Evolutionary conservation across 2,113 vertebrate species (phyloP).

Genomic region (Crypturellus undulatus): DNA sequence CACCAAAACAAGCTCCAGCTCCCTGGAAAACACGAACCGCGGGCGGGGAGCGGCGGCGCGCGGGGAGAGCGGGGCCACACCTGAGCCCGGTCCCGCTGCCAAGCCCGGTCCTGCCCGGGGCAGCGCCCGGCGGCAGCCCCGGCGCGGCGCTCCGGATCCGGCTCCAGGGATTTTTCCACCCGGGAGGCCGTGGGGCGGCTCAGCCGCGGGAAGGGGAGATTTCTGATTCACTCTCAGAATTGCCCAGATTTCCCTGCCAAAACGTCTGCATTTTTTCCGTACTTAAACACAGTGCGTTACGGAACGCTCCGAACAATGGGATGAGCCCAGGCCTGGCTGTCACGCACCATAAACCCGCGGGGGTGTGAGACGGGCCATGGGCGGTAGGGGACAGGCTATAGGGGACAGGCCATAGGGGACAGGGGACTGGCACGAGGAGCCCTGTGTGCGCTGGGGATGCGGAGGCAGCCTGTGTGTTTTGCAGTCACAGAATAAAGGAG

Average conservation of each 20-base stretch:
- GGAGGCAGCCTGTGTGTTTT: no score
- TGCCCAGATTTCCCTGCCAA: slow-evolving; percentile 67
- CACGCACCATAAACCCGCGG: no score
- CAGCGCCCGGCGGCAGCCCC: no score
- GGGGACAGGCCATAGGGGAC: no score
- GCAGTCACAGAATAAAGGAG: no score
- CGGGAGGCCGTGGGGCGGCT: slow-evolving; percentile 21
- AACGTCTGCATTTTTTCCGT: slow-evolving; percentile 74
- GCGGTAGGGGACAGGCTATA: no score
- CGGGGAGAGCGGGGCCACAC: not conserved
- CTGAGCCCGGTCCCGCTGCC: not conserved
- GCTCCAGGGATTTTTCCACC: slow-evolving; percentile 67
- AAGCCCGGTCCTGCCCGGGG: no score
- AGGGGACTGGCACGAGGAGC: no score
- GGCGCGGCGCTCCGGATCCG: not conserved
- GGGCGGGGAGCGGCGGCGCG: accelerated
- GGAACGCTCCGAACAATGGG: slow-evolving; percentile 76
- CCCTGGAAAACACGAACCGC: not conserved
- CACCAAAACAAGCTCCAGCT: not conserved
- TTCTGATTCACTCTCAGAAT: slow-evolving; percentile 71
- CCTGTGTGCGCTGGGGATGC: no score
- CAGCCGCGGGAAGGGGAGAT: slow-evolving; percentile 35
- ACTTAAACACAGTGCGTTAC: slow-evolving; percentile 74
- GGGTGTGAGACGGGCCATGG: no score
- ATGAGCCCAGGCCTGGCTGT: slow-evolving; percentile 11